phyloP scores from a whole-genome alignment of 2,797 vertebrate genomes.

The Sitta carolinensis region DNA sequence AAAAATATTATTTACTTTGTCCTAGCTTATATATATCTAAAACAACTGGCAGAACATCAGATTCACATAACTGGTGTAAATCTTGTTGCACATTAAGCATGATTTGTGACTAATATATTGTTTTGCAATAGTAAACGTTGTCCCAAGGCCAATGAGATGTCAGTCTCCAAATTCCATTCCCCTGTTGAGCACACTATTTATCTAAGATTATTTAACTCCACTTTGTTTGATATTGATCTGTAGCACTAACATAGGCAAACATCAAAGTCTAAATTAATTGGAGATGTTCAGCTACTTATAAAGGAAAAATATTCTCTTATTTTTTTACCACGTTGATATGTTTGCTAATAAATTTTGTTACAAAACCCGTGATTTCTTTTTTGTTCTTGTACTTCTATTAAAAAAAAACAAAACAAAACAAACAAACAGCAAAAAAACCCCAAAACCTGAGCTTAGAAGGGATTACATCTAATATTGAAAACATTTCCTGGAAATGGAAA shows the following conservation, averaged over 20 bases:
- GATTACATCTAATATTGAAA: slow-evolving; percentile 49
- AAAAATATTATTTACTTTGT: neutral
- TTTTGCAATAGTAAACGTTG: slow-evolving; percentile 34
- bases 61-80: neutral
- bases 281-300: neutral
- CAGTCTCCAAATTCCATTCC: neutral
- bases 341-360: slow-evolving; percentile 16
- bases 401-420: neutral
- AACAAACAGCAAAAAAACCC: neutral
- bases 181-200: neutral
- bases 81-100: neutral
- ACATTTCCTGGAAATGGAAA: slow-evolving; percentile 63
- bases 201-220: slow-evolving; percentile 29
- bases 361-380: slow-evolving; percentile 29
- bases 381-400: neutral
- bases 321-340: neutral
- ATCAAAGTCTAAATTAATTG: slow-evolving; percentile 21
- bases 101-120: slow-evolving; percentile 17
- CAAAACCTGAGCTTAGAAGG: slow-evolving; percentile 16
- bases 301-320: neutral
- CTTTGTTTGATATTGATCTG: neutral
- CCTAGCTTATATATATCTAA: neutral
- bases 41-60: neutral
- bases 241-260: neutral
- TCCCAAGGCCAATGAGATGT: slow-evolving; percentile 8